phyloP scores from a whole-genome alignment of 2,113 vertebrate species.

The Thermophis baileyi region DNA sequence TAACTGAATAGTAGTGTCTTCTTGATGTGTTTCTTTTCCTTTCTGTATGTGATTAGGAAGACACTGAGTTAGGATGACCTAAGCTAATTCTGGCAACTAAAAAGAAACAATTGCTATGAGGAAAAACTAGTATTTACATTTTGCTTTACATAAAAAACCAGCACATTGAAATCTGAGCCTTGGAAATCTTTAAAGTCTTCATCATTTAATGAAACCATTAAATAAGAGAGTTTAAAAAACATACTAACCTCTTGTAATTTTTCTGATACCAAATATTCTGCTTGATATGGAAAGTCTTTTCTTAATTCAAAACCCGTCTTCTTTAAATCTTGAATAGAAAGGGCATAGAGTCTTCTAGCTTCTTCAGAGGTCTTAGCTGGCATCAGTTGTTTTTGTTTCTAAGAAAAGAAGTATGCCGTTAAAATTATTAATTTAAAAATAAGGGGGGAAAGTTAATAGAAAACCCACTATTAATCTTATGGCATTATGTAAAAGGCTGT shows the following conservation, averaged over 20 bases:
- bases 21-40: background rate
- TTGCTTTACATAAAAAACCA: background rate
- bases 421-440: constrained; percentile 12
- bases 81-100: background rate
- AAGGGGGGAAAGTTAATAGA: background rate
- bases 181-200: background rate
- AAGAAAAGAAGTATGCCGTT: constrained; percentile 10
- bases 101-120: background rate
- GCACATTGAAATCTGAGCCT: background rate
- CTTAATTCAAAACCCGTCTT: constrained; percentile 55
- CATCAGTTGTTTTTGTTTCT: constrained; percentile 58
- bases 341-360: constrained; percentile 69
- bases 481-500: background rate
- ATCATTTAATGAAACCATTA: background rate
- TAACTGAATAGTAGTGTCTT: background rate
- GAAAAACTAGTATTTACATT: background rate
- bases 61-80: background rate
- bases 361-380: constrained; percentile 68
- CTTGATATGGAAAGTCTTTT: constrained; percentile 49
- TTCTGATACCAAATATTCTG: constrained; percentile 67
- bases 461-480: background rate
- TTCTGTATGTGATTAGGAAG: no score
- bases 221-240: background rate
- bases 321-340: constrained; percentile 56
- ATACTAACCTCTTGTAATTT: constrained; percentile 74